Evolutionary conservation across 1,140 invertebrate species (phyloP), one percentile per base, ranked within the genome.

Genomic region (Bombus vancouverensis): DNA sequence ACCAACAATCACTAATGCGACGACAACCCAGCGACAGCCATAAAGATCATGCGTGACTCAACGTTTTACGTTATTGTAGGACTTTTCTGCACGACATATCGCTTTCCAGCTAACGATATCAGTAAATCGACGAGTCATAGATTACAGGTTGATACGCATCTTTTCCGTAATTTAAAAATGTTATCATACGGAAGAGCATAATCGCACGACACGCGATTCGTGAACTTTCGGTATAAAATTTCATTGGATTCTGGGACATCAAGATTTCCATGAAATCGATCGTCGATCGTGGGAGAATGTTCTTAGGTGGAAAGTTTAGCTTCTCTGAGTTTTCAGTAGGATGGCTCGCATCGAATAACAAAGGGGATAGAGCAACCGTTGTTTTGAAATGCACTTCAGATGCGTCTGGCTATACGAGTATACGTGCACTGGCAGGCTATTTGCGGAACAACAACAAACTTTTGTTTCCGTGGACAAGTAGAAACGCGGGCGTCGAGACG

Each of bases 371-470:
- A 22, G 39, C 32, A 28, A 68, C 18, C 22, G 22, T 28, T 71
- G 68, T 39, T 39, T 39, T 37, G 25, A 39, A 39, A 71, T 28
- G 25, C 37, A 13, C 22, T 28, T 39, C 22, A 28, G 1, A 39
- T 25, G 34, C 10, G 37, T 70, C 37, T 39, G 32, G 66, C 9
- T 68, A 25, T 3, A 22, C 32, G 66, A 66, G n/a, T 66, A 18
- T 66, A 66, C 13, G 62, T 8, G 6, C 13, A n/a, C 62, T 66
- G 34, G 34, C 8, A 68, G 10, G 66, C 34, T 71, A 71, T 71
- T 71, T 25, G 68, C 25, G 68, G 68, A 71, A 37, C 12, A 47
- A 74, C 39, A 74, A 74, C 42, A 74, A 74, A 71, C 34, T 71
- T 39, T 71, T 71, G 22, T 39, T 39, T 37, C 68, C 68, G 10